Conservation (phyloP, 2,113 vertebrate genomes). For the Numenius arquata region DNA sequence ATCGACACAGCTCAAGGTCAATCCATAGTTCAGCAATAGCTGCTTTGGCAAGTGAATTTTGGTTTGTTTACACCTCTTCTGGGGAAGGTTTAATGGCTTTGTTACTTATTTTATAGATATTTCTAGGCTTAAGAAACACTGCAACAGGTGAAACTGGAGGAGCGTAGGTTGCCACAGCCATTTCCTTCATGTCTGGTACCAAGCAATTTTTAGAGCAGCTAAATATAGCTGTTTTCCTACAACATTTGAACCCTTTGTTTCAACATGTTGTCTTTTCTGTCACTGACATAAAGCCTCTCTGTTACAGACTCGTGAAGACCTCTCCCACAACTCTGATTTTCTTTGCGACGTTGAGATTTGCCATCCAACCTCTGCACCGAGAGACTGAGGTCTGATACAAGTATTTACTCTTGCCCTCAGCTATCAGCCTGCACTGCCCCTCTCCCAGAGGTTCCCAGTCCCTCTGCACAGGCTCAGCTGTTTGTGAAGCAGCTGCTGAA, state of each 20-base stretch:
- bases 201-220: slow-evolving; percentile 46
- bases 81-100: slow-evolving; percentile 4
- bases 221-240: slow-evolving; percentile 44
- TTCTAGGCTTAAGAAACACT: background rate
- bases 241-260: background rate
- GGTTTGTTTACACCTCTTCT: slow-evolving; percentile 28
- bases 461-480: slow-evolving; percentile 34
- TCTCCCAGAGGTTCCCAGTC: background rate
- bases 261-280: background rate
- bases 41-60: slow-evolving; percentile 1
- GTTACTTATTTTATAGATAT: slow-evolving; percentile 1
- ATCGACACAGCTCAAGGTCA: slow-evolving; percentile 63
- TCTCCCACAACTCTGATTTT: background rate
- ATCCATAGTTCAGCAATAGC: slow-evolving; percentile 26
- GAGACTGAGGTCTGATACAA: background rate
- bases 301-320: background rate
- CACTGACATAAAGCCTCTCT: background rate
- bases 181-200: background rate
- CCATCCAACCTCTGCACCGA: accelerated
- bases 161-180: background rate
- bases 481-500: slow-evolving; percentile 14
- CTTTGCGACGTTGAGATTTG: background rate
- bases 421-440: background rate
- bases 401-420: background rate
- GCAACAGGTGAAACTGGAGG: slow-evolving; percentile 29